Percentiles rank a stretch among this genome's conserved stretches.
These are phyloP conservation scores for Nesospiza acunhae DNA, from an alignment of 2,113 vertebrate genomes.

Conservation along the genomic window DNA sequence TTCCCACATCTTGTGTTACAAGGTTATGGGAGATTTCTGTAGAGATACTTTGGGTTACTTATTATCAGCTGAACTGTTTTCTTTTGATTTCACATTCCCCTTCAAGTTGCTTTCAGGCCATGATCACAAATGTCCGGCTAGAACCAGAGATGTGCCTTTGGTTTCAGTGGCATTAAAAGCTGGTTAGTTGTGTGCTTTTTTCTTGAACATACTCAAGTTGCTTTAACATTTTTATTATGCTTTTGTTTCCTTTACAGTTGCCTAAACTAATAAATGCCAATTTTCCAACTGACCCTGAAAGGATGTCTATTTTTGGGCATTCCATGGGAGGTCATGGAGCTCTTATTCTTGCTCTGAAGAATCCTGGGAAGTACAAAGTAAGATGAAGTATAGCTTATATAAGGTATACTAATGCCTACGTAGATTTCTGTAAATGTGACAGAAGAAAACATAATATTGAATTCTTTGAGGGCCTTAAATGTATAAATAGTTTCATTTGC, in stretches of 20 bases:
- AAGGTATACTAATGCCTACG: neutral
- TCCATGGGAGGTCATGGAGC: conserved; percentile 93
- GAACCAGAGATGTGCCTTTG: neutral
- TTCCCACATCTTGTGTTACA: neutral
- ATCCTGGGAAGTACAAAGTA: conserved; percentile 92
- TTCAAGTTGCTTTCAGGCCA: neutral
- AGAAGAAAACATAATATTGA: neutral
- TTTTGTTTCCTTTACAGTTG: conserved; percentile 71
- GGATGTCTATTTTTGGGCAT: conserved; percentile 88
- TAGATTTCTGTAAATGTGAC: neutral
- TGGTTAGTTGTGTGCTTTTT: neutral
- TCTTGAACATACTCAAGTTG: neutral
- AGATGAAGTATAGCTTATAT: neutral
- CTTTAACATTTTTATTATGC: neutral
- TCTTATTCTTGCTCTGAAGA: conserved; percentile 87
- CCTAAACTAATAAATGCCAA: conserved; percentile 89
- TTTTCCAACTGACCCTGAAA: conserved; percentile 87
- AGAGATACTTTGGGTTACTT: neutral
- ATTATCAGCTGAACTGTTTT: neutral
- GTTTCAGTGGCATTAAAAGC: neutral
- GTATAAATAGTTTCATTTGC: neutral
- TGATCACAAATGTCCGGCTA: neutral
- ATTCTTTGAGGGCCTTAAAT: neutral
- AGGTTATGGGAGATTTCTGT: neutral
- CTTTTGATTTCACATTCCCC: neutral